Evolutionary conservation across 2,113 vertebrate species (phyloP), one percentile per base, ranked within the genome.

Genomic region (Porphyrio hochstetteri): DNA sequence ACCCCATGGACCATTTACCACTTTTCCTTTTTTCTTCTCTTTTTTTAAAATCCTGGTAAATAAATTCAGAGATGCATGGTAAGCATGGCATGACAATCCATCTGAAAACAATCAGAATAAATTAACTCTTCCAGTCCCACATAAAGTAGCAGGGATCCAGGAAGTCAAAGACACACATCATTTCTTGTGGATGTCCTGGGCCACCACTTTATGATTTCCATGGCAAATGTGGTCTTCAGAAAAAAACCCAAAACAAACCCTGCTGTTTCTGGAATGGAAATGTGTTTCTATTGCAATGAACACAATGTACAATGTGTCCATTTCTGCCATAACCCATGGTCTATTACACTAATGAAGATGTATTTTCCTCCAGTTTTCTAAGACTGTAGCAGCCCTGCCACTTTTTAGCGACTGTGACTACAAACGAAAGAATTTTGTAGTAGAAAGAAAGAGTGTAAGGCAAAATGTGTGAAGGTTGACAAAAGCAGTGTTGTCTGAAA

Each of bases 81-180:
- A 74, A 70, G 8, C 8, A 21, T 21, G 16, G 16, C 79, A 48
- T 82, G 35, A 79, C 31, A n/a, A 20, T 36, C 18, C 21, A 7
- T n/a, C 65, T 36, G 8, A 61, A 53, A 36, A 44, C 20, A 12
- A 53, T 31, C 24, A 55, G 36, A 11, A 18, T 79, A 78, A 75
- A 57, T 44, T 33, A 79, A 65, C 44, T 3, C 9, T 42, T 11
- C 69, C 23, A 67, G 13, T 21, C 19, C 0, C 0, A 59, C 9
- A 57, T 31, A 50, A 61, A 81, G 21, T 28, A 67, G 14, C 56
- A 59, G 10, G 9, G 18, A 84, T 52, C 9, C 17, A 53, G 56
- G 18, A 57, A 69, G 38, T 64, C 55, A 69, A 53, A 42, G 16
- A 55, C 24, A 60, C 10, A 31, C 2, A 16, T 67, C 7, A 18